Percentiles rank a stretch among this genome's conserved stretches.
Conservation (phyloP, 2,113 vertebrate genomes). For the Etia nguti region DNA sequence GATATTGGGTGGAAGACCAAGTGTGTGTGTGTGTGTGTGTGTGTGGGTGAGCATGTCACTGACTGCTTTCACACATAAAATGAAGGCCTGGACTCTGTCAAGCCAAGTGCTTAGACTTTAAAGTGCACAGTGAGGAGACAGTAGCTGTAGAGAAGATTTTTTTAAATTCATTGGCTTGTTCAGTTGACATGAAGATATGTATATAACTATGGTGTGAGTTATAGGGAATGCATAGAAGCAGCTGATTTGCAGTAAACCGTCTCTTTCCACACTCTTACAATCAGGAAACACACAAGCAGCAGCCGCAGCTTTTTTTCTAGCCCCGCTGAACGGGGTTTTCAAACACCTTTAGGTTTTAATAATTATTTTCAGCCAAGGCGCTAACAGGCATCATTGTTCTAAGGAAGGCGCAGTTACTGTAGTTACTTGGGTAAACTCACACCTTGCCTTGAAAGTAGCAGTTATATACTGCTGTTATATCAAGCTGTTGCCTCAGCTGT, state of each 20-base stretch:
- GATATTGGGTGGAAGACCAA: conserved; percentile 5
- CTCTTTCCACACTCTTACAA: background rate
- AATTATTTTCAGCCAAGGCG: conserved; percentile 20
- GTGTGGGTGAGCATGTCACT: conserved; percentile 27
- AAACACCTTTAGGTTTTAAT: background rate
- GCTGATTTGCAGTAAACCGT: background rate
- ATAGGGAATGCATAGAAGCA: background rate
- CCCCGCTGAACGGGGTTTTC: background rate
- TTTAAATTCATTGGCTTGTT: background rate
- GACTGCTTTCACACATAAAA: conserved; percentile 69
- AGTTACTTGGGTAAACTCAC: conserved; percentile 5
- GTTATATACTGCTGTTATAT: background rate
- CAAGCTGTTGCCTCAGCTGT: background rate
- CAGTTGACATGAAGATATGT: background rate
- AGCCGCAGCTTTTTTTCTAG: background rate
- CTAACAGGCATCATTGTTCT: conserved; percentile 20
- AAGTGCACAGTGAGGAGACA: conserved; percentile 32
- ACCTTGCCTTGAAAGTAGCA: conserved; percentile 7
- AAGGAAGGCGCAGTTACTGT: background rate
- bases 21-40: background rate
- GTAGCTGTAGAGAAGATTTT: background rate
- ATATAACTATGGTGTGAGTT: background rate
- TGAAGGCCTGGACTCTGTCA: conserved; percentile 62
- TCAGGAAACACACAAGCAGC: background rate
- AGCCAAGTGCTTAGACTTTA: conserved; percentile 31